phyloP scores from a whole-genome alignment of 2,797 vertebrate genomes.

The Crotalus adamanteus region DNA sequence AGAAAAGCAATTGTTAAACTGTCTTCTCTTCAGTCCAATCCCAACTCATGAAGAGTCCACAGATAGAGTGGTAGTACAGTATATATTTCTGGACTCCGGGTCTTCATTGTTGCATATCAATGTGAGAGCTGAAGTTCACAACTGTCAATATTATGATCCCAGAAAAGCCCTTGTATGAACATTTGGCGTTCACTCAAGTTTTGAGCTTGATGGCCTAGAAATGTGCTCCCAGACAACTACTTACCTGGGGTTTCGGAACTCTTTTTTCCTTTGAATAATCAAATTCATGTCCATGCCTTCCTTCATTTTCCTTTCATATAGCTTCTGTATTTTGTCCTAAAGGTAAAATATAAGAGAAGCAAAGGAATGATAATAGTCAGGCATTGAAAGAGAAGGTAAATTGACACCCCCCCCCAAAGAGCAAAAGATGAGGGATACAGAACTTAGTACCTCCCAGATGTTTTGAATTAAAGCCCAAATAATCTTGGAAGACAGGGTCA shows the following conservation, averaged over 20 bases:
- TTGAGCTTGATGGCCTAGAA: background rate
- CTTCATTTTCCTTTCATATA: conserved; percentile 91
- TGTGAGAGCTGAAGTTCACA: background rate
- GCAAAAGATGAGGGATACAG: background rate
- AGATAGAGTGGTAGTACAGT: background rate
- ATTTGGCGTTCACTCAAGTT: background rate
- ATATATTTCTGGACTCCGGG: background rate
- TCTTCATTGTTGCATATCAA: background rate
- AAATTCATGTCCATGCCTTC: conserved; percentile 96
- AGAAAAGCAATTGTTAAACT: background rate
- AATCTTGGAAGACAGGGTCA: background rate
- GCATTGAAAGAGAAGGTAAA: background rate
- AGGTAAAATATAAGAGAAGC: background rate
- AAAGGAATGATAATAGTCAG: background rate
- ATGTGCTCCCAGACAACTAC: background rate
- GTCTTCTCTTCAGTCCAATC: background rate
- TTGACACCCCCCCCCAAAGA: background rate
- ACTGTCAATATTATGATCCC: background rate
- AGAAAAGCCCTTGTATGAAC: background rate
- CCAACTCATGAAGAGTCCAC: background rate
- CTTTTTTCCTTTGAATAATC: conserved; percentile 96
- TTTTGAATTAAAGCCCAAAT: background rate
- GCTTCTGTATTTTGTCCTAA: conserved; percentile 94
- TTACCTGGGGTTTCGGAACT: conserved; percentile 96
- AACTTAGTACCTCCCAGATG: background rate